Evolutionary conservation across 2,888 invertebrate species (phyloP).

Genomic region (Sphaerophoria taeniata): DNA sequence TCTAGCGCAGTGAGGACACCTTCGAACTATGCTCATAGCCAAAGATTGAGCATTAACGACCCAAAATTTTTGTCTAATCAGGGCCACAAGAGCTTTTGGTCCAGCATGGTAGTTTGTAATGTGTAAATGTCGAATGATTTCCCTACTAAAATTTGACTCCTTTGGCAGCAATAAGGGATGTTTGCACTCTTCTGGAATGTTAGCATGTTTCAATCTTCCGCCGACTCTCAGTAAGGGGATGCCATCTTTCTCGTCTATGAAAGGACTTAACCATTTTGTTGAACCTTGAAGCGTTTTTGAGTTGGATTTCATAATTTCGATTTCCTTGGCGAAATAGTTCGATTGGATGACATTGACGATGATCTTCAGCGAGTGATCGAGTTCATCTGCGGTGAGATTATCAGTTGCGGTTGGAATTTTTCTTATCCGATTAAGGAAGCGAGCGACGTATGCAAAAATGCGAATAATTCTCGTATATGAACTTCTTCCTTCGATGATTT

Average conservation of each 20-base stretch:
- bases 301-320: not conserved
- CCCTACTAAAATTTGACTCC: not conserved
- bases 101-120: conserved; percentile 3
- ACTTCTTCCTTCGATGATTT: not conserved
- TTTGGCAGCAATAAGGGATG: conserved; percentile 2
- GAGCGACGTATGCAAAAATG: conserved; percentile 1
- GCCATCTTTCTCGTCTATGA: not conserved
- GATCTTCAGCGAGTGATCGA: not conserved
- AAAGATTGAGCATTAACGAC: not conserved
- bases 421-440: not conserved
- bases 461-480: not conserved
- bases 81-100: conserved; percentile 6
- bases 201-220: not conserved
- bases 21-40: conserved; percentile 4
- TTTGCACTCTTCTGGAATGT: conserved; percentile 2
- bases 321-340: not conserved
- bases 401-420: not conserved
- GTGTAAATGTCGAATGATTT: not conserved
- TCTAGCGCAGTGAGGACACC: conserved; percentile 39
- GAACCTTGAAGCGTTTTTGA: not conserved
- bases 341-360: not conserved
- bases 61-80: conserved; percentile 12
- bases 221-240: not conserved
- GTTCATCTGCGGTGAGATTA: not conserved
- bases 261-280: not conserved